Evolutionary conservation across 2,888 invertebrate genomes (phyloP).

Genomic region (Xylota sylvarum): DNA sequence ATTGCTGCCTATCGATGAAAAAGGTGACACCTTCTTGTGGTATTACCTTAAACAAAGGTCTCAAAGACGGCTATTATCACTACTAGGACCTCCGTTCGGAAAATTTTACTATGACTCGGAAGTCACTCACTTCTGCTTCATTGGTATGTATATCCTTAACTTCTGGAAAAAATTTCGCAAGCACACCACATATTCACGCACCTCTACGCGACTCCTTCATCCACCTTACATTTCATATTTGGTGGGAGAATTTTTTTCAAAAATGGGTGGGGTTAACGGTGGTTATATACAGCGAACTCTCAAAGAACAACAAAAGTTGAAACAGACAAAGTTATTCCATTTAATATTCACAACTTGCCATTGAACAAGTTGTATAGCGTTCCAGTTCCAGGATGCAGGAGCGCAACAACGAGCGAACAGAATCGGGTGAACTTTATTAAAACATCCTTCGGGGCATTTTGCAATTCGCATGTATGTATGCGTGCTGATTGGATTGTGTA

Average conservation of each 20-base stretch:
- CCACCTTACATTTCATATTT: not conserved
- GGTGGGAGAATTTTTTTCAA: not conserved
- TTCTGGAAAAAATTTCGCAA: no score
- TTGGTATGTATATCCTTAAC: no score
- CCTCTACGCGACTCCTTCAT: not conserved
- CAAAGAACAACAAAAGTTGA: slow-evolving; percentile 71
- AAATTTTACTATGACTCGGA: no score
- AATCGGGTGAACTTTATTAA: slow-evolving; percentile 69
- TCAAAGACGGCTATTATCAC: no score
- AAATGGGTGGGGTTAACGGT: not conserved
- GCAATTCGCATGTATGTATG: slow-evolving; percentile 60
- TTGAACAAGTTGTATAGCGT: slow-evolving; percentile 39
- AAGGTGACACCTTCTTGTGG: no score
- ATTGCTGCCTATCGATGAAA: no score
- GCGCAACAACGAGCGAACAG: slow-evolving; percentile 17
- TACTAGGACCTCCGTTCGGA: no score
- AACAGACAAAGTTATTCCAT: slow-evolving; percentile 74
- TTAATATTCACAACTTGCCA: slow-evolving; percentile 66
- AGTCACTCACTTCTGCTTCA: no score
- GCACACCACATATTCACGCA: no score
- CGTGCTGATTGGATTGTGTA: slow-evolving; percentile 54
- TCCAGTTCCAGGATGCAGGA: slow-evolving; percentile 32
- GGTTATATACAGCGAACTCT: not conserved
- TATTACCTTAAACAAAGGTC: no score
- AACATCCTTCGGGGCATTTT: slow-evolving; percentile 70